A percentile compares a stretch with the other conserved stretches of the same genome.
phyloP scores from a whole-genome alignment of 2,113 vertebrate species.

The Narcine bancroftii region DNA sequence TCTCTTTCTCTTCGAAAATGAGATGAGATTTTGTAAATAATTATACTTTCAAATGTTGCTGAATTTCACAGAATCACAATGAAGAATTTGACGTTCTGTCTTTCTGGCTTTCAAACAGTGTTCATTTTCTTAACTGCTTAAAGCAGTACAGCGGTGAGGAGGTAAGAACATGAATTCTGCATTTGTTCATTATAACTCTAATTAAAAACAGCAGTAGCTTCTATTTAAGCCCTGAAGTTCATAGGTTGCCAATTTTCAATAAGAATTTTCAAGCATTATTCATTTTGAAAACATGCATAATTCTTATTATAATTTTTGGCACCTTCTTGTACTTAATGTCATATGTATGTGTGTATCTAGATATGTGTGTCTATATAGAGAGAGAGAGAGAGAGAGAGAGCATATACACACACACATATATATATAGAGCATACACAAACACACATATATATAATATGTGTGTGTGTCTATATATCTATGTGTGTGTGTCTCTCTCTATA shows the following conservation, averaged over 20 bases:
- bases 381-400: too few species aligned
- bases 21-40: background rate
- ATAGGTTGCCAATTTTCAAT: background rate
- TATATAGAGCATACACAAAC: too few species aligned
- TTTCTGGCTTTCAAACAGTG: slow-evolving; percentile 90
- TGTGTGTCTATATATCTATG: too few species aligned
- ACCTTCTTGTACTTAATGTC: too few species aligned
- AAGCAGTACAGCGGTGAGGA: slow-evolving; percentile 98
- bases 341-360: too few species aligned
- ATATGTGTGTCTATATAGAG: too few species aligned
- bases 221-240: background rate
- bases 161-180: slow-evolving; percentile 53
- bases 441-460: too few species aligned
- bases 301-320: too few species aligned
- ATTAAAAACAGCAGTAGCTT: background rate
- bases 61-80: slow-evolving; percentile 57
- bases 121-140: slow-evolving; percentile 85
- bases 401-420: too few species aligned
- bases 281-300: too few species aligned
- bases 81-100: slow-evolving; percentile 84
- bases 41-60: slow-evolving; percentile 14
- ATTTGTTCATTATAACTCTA: background rate
- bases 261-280: too few species aligned
- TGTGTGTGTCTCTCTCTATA: too few species aligned
- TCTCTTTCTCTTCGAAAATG: background rate